A percentile compares a stretch with the other conserved stretches of the same genome.
Evolutionary conservation across 2,797 vertebrate genomes (phyloP).

Genomic region (Epinephelus awoara): DNA sequence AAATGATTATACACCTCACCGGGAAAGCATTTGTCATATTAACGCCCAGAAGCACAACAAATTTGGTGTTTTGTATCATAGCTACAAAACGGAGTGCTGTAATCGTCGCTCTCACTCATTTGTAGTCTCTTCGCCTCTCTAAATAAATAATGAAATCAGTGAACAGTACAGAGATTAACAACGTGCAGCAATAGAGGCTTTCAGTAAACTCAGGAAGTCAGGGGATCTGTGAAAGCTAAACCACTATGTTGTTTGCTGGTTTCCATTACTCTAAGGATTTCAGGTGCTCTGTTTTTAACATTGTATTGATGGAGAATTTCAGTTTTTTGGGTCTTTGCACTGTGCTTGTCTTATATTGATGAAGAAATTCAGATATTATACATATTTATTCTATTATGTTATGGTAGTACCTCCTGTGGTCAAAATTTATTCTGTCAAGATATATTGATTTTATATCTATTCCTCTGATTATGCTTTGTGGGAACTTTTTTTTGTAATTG

Average conservation of each 20-base stretch:
- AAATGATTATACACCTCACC: not conserved
- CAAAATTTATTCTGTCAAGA: not conserved
- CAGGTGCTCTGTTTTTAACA: conserved; percentile 32
- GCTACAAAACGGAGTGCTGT: not conserved
- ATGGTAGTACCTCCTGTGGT: conserved; percentile 20
- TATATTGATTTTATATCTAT: conserved; percentile 10
- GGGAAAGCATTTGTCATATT: conserved; percentile 12
- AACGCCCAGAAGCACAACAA: conserved; percentile 9
- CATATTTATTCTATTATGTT: conserved; percentile 60
- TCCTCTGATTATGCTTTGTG: not conserved
- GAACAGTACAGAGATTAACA: conserved; percentile 10
- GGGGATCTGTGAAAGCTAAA: conserved; percentile 37
- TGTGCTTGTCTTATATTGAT: conserved; percentile 46
- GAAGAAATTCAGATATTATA: conserved; percentile 19
- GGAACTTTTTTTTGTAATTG: conserved; percentile 6
- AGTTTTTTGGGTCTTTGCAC: conserved; percentile 56
- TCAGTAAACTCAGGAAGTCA: conserved; percentile 71
- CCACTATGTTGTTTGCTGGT: conserved; percentile 36
- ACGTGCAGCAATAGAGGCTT: conserved; percentile 6
- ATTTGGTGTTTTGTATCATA: not conserved
- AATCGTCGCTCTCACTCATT: not conserved
- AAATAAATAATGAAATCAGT: conserved; percentile 9
- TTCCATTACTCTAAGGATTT: conserved; percentile 24
- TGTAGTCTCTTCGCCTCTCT: conserved; percentile 1
- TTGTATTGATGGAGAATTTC: conserved; percentile 37